phyloP scores from a whole-genome alignment of 2,113 vertebrate species.

The Eleginops maclovinus region DNA sequence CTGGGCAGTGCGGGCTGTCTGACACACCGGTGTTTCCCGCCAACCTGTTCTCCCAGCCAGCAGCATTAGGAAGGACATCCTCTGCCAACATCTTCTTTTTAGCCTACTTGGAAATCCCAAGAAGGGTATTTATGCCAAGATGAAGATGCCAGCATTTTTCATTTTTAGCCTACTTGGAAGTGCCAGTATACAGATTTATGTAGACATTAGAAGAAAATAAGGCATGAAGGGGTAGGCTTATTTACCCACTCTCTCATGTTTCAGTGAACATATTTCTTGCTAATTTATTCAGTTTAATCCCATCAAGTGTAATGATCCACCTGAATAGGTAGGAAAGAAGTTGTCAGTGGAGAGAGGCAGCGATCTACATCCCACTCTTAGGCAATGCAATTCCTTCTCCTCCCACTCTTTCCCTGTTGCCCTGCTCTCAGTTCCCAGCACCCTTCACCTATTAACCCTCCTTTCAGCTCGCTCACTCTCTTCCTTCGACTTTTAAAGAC shows the following conservation, averaged over 20 bases:
- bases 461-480: conserved; percentile 52
- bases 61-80: conserved; percentile 71
- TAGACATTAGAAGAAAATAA: conserved; percentile 54
- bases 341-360: conserved; percentile 60
- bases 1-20: conserved; percentile 53
- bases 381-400: conserved; percentile 23
- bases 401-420: conserved; percentile 40
- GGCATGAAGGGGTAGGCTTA: conserved; percentile 46
- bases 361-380: conserved; percentile 46
- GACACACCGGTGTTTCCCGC: conserved; percentile 61
- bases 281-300: conserved; percentile 61
- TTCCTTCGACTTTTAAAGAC: conserved; percentile 83
- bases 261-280: background rate
- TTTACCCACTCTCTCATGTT: conserved; percentile 33
- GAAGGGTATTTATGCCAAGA: conserved; percentile 69
- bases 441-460: conserved; percentile 70
- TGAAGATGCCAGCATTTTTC: conserved; percentile 71
- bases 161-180: conserved; percentile 71
- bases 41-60: conserved; percentile 73
- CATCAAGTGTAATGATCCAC: conserved; percentile 42
- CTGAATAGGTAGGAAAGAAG: conserved; percentile 51
- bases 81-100: conserved; percentile 77
- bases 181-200: conserved; percentile 62
- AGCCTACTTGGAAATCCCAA: conserved; percentile 79
- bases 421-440: conserved; percentile 42